These are phyloP conservation scores for Drosophila recens DNA, from an alignment of 2,888 invertebrate genomes.

Conservation along the genomic window DNA sequence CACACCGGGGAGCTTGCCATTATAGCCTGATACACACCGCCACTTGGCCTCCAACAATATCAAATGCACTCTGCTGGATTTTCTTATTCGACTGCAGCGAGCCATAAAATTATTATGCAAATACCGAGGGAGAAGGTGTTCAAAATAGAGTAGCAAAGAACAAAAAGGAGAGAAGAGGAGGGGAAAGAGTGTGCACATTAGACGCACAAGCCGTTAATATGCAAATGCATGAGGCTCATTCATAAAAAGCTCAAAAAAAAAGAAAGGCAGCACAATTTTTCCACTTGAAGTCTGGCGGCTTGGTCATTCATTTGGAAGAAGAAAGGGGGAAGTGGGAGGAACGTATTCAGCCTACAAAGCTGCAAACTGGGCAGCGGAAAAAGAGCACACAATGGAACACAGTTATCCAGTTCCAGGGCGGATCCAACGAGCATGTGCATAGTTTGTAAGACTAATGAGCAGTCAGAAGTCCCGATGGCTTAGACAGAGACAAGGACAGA, in stretches of 20 bases:
- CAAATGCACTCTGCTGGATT: constrained; percentile 55
- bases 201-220: constrained; percentile 80
- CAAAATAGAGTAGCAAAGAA: background rate
- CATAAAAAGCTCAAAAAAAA: constrained; percentile 45
- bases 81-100: constrained; percentile 77
- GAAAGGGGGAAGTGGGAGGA: background rate
- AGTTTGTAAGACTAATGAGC: constrained; percentile 76
- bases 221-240: constrained; percentile 71
- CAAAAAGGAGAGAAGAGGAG: background rate
- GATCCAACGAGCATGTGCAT: constrained; percentile 57
- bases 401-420: constrained; percentile 10
- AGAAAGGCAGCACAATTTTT: constrained; percentile 25
- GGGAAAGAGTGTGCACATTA: constrained; percentile 68
- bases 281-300: constrained; percentile 42
- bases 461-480: constrained; percentile 39
- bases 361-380: constrained; percentile 48
- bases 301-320: constrained; percentile 44
- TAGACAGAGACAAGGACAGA: background rate
- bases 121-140: constrained; percentile 42
- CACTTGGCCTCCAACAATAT: constrained; percentile 65
- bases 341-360: constrained; percentile 12
- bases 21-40: constrained; percentile 50
- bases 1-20: constrained; percentile 29
- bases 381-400: constrained; percentile 48
- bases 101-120: constrained; percentile 80